Percentiles rank a stretch among this genome's conserved stretches.
Evolutionary conservation across 2,888 invertebrate species (phyloP).

Genomic region (Cheilosia soror): DNA sequence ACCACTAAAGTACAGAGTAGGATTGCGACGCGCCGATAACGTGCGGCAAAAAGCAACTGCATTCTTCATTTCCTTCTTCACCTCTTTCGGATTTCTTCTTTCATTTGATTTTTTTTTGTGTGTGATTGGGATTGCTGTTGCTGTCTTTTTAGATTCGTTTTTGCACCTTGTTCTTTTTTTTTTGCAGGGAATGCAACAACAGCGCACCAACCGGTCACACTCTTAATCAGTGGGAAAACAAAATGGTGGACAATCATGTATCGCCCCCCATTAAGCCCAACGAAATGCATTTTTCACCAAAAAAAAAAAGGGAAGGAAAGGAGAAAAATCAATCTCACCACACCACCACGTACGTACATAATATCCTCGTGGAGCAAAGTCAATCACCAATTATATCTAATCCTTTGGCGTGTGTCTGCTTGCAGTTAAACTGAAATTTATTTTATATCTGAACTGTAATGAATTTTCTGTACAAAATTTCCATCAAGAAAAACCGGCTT

Average conservation of each 20-base stretch:
- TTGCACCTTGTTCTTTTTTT: constrained; percentile 6
- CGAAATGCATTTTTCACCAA: constrained; percentile 28
- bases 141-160: constrained; percentile 31
- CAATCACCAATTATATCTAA: constrained; percentile 14
- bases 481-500: constrained; percentile 30
- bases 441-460: not conserved
- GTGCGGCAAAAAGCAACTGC: constrained; percentile 64
- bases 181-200: constrained; percentile 73
- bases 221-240: constrained; percentile 78
- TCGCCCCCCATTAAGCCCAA: constrained; percentile 38
- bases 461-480: not conserved
- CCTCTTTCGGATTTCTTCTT: constrained; percentile 7
- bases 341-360: constrained; percentile 18
- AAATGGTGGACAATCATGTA: constrained; percentile 80
- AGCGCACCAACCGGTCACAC: constrained; percentile 75
- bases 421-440: not conserved
- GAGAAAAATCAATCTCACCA: constrained; percentile 42
- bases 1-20: constrained; percentile 16
- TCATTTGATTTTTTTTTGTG: not conserved
- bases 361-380: constrained; percentile 5
- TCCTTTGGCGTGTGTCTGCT: constrained; percentile 9
- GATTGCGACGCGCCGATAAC: constrained; percentile 32
- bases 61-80: constrained; percentile 51
- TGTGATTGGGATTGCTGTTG: not conserved
- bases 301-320: not conserved